phyloP scores from a whole-genome alignment of 53 echinoderm and acorn worm genomes.

The Antedon mediterranea region DNA sequence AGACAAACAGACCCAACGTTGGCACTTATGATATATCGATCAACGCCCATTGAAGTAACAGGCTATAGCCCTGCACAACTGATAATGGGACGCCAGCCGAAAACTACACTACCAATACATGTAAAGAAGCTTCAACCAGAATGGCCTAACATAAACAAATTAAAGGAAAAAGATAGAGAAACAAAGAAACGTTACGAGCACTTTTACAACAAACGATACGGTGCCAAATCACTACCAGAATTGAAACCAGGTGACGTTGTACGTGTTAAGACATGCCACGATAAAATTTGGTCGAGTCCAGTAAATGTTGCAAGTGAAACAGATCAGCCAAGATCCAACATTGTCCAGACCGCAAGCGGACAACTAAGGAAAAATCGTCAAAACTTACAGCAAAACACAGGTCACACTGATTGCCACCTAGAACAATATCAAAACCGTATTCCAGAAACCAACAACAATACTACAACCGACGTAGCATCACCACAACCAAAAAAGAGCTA shows the following conservation, averaged over 20 bases:
- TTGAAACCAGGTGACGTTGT: conserved; percentile 3
- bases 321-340: conserved; percentile 2
- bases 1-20: conserved; percentile 4
- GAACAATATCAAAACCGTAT: no score
- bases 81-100: neutral
- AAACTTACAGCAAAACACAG: neutral
- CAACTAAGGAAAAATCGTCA: conserved; percentile 1
- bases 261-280: neutral
- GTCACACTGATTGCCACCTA: no score
- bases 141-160: no score
- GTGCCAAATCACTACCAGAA: conserved; percentile 5
- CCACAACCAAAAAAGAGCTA: no score
- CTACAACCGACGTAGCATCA: no score
- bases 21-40: conserved; percentile 5
- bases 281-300: neutral
- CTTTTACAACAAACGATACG: conserved; percentile 3
- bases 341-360: neutral
- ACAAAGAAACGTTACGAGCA: neutral
- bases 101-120: no score
- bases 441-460: no score
- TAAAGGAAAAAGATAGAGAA: neutral
- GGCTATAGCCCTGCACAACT: neutral
- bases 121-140: no score
- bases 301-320: neutral
- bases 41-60: neutral